Conservation (phyloP, 2,797 vertebrate species). For the Orestias chungarensis region DNA sequence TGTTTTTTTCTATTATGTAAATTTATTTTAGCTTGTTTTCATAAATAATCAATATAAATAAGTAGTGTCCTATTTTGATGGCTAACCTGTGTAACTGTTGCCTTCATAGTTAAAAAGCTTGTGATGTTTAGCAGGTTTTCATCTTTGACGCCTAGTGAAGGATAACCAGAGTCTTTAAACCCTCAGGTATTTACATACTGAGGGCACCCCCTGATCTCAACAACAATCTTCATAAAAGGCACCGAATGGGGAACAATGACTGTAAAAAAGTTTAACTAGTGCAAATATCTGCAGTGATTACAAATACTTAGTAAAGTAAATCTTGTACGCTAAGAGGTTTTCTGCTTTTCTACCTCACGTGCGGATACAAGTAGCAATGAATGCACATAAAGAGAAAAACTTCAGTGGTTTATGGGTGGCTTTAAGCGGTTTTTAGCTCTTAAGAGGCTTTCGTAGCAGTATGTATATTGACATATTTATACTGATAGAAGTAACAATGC, state of each 20-base stretch:
- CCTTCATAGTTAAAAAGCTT: slow-evolving; percentile 5
- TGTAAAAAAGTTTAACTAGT: slow-evolving; percentile 39
- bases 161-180: slow-evolving; percentile 15
- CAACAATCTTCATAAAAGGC: slow-evolving; percentile 14
- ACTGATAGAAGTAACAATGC: background rate
- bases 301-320: slow-evolving; percentile 36
- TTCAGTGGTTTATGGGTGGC: slow-evolving; percentile 31
- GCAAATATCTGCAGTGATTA: slow-evolving; percentile 40
- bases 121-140: slow-evolving; percentile 11
- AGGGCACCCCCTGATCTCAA: slow-evolving; percentile 24
- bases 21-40: background rate
- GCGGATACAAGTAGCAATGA: slow-evolving; percentile 33
- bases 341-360: slow-evolving; percentile 50
- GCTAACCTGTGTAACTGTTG: background rate
- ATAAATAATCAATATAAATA: background rate
- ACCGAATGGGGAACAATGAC: slow-evolving; percentile 9
- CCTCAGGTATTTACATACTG: slow-evolving; percentile 19
- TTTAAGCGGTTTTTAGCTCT: slow-evolving; percentile 40
- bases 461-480: background rate
- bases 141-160: slow-evolving; percentile 23
- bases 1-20: background rate
- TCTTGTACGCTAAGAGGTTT: slow-evolving; percentile 47
- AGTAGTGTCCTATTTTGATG: background rate
- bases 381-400: slow-evolving; percentile 35
- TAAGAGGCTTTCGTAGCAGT: background rate